These are phyloP conservation scores for Rhinatrema bivittatum DNA, from an alignment of 2,797 vertebrate species.

Conservation along the genomic window DNA sequence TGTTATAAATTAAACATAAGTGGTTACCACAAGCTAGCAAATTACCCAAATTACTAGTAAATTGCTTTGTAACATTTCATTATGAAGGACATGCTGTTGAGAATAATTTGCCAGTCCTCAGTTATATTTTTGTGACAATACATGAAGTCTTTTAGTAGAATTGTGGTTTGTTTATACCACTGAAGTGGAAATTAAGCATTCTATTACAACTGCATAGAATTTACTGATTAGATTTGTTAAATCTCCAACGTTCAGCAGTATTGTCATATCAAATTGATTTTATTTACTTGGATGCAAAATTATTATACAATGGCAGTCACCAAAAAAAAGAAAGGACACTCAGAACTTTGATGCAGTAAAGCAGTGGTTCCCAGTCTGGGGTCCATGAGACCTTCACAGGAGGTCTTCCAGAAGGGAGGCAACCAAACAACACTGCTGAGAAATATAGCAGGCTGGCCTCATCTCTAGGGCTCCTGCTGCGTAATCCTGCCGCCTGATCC, in stretches of 20 bases:
- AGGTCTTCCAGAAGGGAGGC: no score
- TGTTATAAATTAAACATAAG: slow-evolving; percentile 18
- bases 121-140: not conserved
- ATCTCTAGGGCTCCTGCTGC: no score
- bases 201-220: not conserved
- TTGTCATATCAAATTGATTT: not conserved
- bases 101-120: not conserved
- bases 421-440: no score
- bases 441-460: no score
- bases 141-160: not conserved
- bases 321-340: no score
- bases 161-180: not conserved
- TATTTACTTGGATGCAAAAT: not conserved
- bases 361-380: no score
- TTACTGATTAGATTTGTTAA: not conserved
- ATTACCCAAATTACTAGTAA: slow-evolving; percentile 20
- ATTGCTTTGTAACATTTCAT: slow-evolving; percentile 26
- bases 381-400: no score
- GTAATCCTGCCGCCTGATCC: no score
- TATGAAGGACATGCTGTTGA: slow-evolving; percentile 10
- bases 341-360: no score
- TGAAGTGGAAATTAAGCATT: no score
- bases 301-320: no score
- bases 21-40: slow-evolving; percentile 15
- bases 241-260: not conserved